Evolutionary conservation across 2,888 invertebrate species (phyloP), one percentile per base, ranked within the genome.

Genomic region (Clusia tigrina): DNA sequence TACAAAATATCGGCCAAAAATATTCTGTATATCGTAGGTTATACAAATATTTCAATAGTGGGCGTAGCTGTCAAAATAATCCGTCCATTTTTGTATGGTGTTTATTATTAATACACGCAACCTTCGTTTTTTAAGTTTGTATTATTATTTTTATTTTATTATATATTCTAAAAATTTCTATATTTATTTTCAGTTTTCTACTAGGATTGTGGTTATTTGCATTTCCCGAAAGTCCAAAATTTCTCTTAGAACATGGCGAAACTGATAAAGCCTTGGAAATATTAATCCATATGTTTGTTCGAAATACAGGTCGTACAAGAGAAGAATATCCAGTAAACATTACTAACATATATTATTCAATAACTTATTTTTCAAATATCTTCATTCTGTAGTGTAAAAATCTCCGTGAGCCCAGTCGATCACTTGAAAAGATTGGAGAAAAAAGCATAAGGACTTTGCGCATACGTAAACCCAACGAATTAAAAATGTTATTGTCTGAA

Each of bases 181-280:
- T 56, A 37, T 46, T 53, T 26, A 12, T 57, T 69, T 78, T 23
- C 58, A 80, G 79, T 66, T 68, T 81, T 55, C 60, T 79, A 32
- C 71, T 81, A 48, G 80, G 78, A 20, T 46, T 89, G 67, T 92
- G 91, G 91, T 83, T 92, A 9, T 86, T 90, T 71, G 85, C 88
- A 63, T 92, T 92, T 83, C 92, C 92, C 0, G 93, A 93, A 83
- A 92, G 92, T 78, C 93, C 93, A 1, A 93, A 93, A 81, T 93
- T 92, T 82, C 86, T 93, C 74, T 86, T 93, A 80, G 92, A 92
- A 81, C 90, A 90, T 74, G 92, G 92, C 0, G 91, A 92, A 79
- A 88, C 91, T 23, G 91, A 92, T 54, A 90, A 89, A 46, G 92
- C 93, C 0, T 85, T 93, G 5, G 85, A 87, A 48, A 88, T 90